Evolutionary conservation across 2,113 vertebrate species (phyloP).

Genomic region (Phylloscopus trochiloides): DNA sequence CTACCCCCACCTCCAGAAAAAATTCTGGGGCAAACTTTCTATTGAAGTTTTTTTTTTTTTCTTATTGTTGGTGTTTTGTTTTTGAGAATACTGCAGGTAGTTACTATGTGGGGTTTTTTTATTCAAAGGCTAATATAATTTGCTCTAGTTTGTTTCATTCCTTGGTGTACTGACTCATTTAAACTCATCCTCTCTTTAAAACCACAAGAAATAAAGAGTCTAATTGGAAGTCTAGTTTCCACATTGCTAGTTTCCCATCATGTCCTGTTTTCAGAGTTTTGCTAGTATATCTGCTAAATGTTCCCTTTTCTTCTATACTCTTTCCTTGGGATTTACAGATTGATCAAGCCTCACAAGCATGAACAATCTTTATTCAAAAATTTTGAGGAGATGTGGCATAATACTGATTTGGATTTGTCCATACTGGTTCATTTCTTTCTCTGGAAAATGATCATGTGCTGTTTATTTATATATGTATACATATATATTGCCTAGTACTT

Average conservation of each 20-base stretch:
- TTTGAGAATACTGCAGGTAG: neutral
- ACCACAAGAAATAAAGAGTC: neutral
- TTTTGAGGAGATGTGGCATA: neutral
- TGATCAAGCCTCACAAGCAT: neutral
- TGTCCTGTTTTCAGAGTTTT: neutral
- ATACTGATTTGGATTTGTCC: conserved; percentile 12
- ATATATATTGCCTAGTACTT: neutral
- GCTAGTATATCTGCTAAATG: neutral
- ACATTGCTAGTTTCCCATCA: neutral
- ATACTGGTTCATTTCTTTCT: neutral
- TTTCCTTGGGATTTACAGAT: neutral
- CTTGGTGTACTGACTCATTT: neutral
- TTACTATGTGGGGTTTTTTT: neutral
- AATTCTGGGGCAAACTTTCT: neutral
- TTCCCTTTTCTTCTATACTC: neutral
- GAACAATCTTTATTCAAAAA: neutral
- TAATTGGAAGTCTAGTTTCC: neutral
- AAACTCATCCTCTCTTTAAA: neutral
- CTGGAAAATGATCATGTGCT: neutral
- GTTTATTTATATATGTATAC: neutral
- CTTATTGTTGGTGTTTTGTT: neutral
- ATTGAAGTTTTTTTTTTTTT: neutral
- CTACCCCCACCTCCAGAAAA: neutral
- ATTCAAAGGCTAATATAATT: neutral
- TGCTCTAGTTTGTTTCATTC: neutral